Evolutionary conservation across 2,888 invertebrate genomes (phyloP).

Genomic region (Merodon equestris): DNA sequence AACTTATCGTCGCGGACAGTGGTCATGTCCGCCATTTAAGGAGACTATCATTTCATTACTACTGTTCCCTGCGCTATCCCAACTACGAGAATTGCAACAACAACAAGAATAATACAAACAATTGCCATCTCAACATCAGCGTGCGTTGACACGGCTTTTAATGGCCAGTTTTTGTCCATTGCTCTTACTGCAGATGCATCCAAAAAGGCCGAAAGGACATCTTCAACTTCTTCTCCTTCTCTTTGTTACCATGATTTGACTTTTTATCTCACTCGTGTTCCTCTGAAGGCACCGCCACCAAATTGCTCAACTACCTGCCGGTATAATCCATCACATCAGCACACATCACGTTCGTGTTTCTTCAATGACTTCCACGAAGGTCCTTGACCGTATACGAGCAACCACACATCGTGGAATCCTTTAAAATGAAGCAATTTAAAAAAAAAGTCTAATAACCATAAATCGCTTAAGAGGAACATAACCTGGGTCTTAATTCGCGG

Average conservation of each 20-base stretch:
- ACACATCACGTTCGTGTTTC: constrained; percentile 5
- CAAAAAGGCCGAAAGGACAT: constrained; percentile 32
- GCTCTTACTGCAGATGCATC: constrained; percentile 37
- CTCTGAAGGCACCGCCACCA: constrained; percentile 50
- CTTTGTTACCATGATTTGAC: neutral
- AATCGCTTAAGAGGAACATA: constrained; percentile 40
- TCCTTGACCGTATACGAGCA: constrained; percentile 42
- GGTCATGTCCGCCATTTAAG: constrained; percentile 64
- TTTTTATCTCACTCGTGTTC: constrained; percentile 25
- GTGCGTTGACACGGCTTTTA: constrained; percentile 55
- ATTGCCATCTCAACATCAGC: constrained; percentile 10
- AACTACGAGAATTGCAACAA: too few species aligned
- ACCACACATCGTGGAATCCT: neutral
- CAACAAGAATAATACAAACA: constrained; percentile 9
- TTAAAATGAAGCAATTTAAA: constrained; percentile 49
- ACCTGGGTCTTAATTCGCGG: constrained; percentile 6
- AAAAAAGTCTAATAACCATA: constrained; percentile 35
- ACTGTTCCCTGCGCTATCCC: constrained; percentile 7
- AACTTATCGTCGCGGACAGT: constrained; percentile 60
- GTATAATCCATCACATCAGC: constrained; percentile 18
- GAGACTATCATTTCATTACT: constrained; percentile 63
- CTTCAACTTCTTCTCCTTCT: constrained; percentile 1
- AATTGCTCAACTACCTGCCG: constrained; percentile 28
- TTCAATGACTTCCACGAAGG: constrained; percentile 11
- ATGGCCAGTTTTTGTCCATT: constrained; percentile 43